A percentile compares a stretch with the other conserved stretches of the same genome.
phyloP scores from a whole-genome alignment of 2,113 vertebrate species.

The Macaca mulatta region DNA sequence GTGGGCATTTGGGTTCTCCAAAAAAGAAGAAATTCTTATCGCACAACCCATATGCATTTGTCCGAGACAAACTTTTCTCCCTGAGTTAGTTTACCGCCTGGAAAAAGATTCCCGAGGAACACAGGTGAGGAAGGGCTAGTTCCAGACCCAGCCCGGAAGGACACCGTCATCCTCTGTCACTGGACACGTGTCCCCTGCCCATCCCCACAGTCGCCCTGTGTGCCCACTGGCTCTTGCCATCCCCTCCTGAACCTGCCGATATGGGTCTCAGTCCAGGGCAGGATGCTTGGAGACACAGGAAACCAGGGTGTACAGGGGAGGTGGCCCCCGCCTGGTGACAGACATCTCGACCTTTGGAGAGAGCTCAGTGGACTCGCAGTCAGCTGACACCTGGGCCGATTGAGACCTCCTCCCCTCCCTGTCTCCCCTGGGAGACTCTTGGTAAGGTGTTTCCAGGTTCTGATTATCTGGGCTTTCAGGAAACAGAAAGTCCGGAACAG shows the following conservation, averaged over 20 bases:
- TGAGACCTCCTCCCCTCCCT: background rate
- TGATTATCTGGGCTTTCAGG: background rate
- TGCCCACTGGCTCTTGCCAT: background rate
- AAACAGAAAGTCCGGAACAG: background rate
- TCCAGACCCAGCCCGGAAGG: background rate
- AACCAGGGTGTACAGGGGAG: background rate
- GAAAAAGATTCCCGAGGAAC: too few relatives aligned
- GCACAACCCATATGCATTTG: background rate
- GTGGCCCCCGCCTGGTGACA: background rate
- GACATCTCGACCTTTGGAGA: background rate
- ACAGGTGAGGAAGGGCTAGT: background rate
- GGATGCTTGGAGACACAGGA: background rate
- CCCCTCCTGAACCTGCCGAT: too few relatives aligned
- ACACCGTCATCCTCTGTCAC: background rate
- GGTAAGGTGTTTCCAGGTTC: background rate
- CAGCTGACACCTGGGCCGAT: background rate
- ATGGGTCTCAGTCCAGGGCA: background rate
- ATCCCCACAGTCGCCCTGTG: background rate
- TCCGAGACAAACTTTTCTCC: background rate
- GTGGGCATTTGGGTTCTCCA: background rate
- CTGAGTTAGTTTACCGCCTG: background rate
- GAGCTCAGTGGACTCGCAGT: accelerated
- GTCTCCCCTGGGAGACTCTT: too few relatives aligned
- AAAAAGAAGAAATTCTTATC: background rate
- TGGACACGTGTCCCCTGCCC: background rate